A percentile compares a stretch with the other conserved stretches of the same genome.
Conservation (phyloP, 2,113 vertebrate species). For the Chlamydotis undulata region DNA sequence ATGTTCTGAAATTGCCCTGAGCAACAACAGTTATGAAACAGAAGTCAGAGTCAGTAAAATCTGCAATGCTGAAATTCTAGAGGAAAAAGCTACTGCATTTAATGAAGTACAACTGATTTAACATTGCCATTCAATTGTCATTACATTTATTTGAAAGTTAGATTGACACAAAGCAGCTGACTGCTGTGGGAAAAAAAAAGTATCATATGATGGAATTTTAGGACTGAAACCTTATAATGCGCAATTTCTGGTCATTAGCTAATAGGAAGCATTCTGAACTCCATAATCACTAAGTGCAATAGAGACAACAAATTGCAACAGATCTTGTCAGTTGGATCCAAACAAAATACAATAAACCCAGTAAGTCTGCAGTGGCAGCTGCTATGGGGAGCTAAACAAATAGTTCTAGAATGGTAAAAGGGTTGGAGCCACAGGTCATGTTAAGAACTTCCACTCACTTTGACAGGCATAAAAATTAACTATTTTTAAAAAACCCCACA, state of each 20-base stretch:
- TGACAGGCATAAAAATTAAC: neutral
- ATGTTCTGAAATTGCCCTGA: neutral
- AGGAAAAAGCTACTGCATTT: neutral
- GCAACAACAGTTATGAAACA: neutral
- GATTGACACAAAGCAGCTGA: neutral
- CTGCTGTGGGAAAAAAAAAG: neutral
- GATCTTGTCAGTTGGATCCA: neutral
- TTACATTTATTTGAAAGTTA: constrained; percentile 1
- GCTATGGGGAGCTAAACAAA: neutral
- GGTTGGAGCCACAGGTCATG: neutral
- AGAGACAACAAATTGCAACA: constrained; percentile 17
- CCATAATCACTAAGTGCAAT: neutral
- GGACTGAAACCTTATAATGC: constrained; percentile 10
- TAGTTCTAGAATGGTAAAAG: neutral
- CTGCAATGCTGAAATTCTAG: neutral
- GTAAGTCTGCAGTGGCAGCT: neutral
- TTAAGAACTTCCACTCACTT: neutral
- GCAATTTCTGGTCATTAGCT: constrained; percentile 54
- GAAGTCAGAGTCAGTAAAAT: neutral
- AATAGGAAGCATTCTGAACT: constrained; percentile 33
- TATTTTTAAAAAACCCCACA: neutral
- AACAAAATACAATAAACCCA: neutral
- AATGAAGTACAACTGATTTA: constrained; percentile 19
- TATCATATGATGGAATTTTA: neutral
- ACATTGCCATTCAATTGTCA: neutral